Evolutionary conservation across 2,888 invertebrate genomes (phyloP).

Genomic region (Anorthoa munda): DNA sequence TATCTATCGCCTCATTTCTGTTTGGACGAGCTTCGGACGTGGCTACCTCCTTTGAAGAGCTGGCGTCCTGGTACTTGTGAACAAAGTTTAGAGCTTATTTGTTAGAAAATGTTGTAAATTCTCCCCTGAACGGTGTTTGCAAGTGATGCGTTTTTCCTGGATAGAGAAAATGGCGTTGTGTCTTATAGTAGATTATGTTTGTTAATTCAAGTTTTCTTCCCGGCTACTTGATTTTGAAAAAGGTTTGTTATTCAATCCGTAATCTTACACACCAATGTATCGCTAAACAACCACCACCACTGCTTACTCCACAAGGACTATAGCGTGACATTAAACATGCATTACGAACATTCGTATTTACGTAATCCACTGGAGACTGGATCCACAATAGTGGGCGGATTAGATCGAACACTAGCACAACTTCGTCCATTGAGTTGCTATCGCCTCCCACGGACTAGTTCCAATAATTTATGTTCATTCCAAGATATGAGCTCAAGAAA

Average conservation of each 20-base stretch:
- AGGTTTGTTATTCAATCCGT: neutral
- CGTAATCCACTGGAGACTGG: conserved; percentile 54
- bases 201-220: neutral
- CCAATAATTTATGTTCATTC: conserved; percentile 60
- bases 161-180: conserved; percentile 16
- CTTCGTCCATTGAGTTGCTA: conserved; percentile 57
- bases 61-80: conserved; percentile 44
- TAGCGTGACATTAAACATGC: conserved; percentile 50
- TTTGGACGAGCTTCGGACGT: conserved; percentile 24
- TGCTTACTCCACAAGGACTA: conserved; percentile 2
- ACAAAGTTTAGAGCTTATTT: conserved; percentile 44
- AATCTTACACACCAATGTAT: too few relatives aligned
- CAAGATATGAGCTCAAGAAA: conserved; percentile 47
- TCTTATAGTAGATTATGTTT: neutral
- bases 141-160: conserved; percentile 16
- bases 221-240: neutral
- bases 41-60: conserved; percentile 33
- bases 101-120: conserved; percentile 38
- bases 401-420: conserved; percentile 58
- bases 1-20: conserved; percentile 56
- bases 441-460: conserved; percentile 49
- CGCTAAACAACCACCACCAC: neutral
- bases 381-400: conserved; percentile 59
- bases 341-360: conserved; percentile 52
- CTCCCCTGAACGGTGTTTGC: conserved; percentile 8